Percentiles rank a stretch among this genome's conserved stretches.
Conservation (phyloP, 2,113 vertebrate species). For the Clinocottus analis region DNA sequence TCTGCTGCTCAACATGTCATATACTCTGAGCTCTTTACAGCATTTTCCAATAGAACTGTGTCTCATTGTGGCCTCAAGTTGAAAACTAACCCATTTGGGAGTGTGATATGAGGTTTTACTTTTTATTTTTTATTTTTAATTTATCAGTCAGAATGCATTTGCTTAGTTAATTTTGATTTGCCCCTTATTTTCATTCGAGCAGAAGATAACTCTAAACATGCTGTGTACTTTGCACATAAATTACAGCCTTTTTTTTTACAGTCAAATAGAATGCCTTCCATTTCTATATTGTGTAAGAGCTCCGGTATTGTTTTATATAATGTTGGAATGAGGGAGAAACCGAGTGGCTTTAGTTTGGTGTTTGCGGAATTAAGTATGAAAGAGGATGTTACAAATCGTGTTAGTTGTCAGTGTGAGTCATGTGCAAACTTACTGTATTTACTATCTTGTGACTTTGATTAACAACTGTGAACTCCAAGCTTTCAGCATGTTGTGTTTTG, state of each 20-base stretch:
- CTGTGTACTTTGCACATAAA: not conserved
- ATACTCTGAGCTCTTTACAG: not conserved
- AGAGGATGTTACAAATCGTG: not conserved
- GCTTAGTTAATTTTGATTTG: not conserved
- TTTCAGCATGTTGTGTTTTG: not conserved
- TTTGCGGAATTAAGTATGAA: not conserved
- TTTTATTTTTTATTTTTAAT: too few species aligned
- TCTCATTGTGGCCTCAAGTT: not conserved
- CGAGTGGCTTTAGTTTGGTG: not conserved
- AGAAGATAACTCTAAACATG: not conserved
- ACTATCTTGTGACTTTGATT: not conserved
- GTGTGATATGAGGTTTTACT: not conserved
- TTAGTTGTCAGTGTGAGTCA: not conserved
- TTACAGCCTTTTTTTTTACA: not conserved
- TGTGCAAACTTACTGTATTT: not conserved
- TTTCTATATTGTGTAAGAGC: too few species aligned
- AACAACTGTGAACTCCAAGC: not conserved
- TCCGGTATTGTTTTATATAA: too few species aligned
- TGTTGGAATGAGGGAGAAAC: not conserved
- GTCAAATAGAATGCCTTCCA: not conserved
- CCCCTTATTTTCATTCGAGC: not conserved
- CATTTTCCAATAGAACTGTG: not conserved
- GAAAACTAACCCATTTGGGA: not conserved
- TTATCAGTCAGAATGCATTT: not conserved
- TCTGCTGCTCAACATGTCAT: not conserved